Base-by-base conservation (phyloP, 1,140 invertebrate species). In the Eulimnadia texana region DNA sequence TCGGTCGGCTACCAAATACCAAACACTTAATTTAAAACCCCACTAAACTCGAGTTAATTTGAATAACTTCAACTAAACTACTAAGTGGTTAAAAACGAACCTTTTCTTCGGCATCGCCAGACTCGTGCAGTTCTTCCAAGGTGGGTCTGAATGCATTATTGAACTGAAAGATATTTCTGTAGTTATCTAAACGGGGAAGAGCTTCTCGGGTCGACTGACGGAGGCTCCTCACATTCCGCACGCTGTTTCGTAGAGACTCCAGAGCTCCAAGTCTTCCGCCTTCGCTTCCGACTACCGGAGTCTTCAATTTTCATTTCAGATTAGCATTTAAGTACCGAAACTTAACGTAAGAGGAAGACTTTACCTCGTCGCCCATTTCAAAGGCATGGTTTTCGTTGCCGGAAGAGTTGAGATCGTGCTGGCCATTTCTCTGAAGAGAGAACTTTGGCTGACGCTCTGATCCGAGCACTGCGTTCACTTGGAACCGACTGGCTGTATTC, bases 201-300 rank as follows among this genome's bases (percentile, higher is more conserved):
- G 77, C 78, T 68, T 81, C 79, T 25, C 72, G 66, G 3, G 78
- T 80, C 33, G 16, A 42, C 33, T 42, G 33, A 16, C 33, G 33
- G 16, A 42, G 6, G 33, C 33, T 42, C 6, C 33, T 6, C 33
- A 42, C 16, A 16, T 42, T 42, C 6, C 33, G 33, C 33, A 42
- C 33, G 33, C 33, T 42, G 33, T 42, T 42, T 6, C 33, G 33
- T 9, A 42, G 33, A 42, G 33, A n/a, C n/a, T n/a, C n/a, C 33
- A 42, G 33, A 42, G 6, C 33, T n/a, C 33, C 6, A 42, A 42
- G 33, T 42, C 16, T 42, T 42, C 33, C n/a, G n/a, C n/a, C n/a
- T n/a, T n/a, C n/a, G n/a, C n/a, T n/a, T n/a, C n/a, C n/a, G n/a
- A n/a, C n/a, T n/a, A n/a, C n/a, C n/a, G n/a, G 33, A 42, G 16